Conservation (phyloP, 2,797 vertebrate genomes). For the Chiloscyllium punctatum region DNA sequence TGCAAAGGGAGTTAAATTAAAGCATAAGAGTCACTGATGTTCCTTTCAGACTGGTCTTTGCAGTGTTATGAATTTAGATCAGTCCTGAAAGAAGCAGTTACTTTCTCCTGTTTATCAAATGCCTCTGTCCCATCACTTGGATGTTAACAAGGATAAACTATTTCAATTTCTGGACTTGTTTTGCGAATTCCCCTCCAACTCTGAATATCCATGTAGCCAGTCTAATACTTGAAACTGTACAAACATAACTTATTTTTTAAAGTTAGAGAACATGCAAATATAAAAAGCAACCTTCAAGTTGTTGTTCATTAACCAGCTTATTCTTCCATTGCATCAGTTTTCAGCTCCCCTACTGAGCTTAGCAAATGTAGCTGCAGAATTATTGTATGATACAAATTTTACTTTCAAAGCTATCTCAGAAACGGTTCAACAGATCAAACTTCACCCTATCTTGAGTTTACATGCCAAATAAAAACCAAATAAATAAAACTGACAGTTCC, state of each 20-base stretch:
- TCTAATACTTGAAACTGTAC: neutral
- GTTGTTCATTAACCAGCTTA: neutral
- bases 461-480: neutral
- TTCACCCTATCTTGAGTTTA: neutral
- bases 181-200: neutral
- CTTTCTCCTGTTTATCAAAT: neutral
- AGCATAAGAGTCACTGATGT: no score
- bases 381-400: no score
- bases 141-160: neutral
- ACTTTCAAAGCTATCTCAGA: neutral
- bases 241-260: neutral
- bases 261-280: neutral
- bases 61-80: no score
- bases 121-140: neutral
- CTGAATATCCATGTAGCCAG: neutral
- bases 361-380: neutral
- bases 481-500: neutral
- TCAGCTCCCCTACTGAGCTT: neutral
- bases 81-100: no score
- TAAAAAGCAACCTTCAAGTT: neutral
- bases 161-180: neutral
- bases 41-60: no score
- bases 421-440: neutral
- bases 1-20: no score
- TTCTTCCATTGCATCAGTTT: neutral